phyloP scores from a whole-genome alignment of 2,797 vertebrate genomes.

The Ctenopoma multispine region DNA sequence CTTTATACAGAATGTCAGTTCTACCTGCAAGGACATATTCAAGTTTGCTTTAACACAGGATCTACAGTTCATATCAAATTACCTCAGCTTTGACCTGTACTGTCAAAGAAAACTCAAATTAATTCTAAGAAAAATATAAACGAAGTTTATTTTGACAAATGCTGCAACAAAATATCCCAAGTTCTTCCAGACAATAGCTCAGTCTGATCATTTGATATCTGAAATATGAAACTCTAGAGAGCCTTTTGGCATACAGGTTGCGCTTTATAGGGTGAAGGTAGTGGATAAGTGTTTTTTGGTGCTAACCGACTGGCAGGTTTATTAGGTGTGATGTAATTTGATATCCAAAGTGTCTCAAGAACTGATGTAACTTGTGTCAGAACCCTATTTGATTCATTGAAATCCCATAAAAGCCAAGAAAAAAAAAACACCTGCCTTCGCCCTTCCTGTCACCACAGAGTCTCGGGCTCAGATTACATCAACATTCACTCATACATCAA shows the following conservation, averaged over 20 bases:
- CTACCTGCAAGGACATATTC: conserved; percentile 60
- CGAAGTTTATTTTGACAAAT: conserved; percentile 66
- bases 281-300: conserved; percentile 51
- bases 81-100: conserved; percentile 31
- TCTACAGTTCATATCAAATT: conserved; percentile 55
- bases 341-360: conserved; percentile 55
- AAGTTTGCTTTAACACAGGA: conserved; percentile 48
- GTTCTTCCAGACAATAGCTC: conserved; percentile 48
- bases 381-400: conserved; percentile 50
- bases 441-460: conserved; percentile 34
- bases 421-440: conserved; percentile 19
- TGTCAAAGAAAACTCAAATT: conserved; percentile 54
- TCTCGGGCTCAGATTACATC: conserved; percentile 38
- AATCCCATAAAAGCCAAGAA: conserved; percentile 38
- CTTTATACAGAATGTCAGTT: conserved; percentile 51
- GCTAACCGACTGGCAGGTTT: conserved; percentile 69
- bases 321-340: conserved; percentile 63
- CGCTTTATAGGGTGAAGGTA: conserved; percentile 53
- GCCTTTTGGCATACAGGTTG: conserved; percentile 48
- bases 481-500: conserved; percentile 18
- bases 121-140: conserved; percentile 59
- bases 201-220: conserved; percentile 64
- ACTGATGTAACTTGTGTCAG: conserved; percentile 55
- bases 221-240: conserved; percentile 52
- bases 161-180: conserved; percentile 43